Percentiles rank a stretch among this genome's conserved stretches.
Evolutionary conservation across 2,888 invertebrate genomes (phyloP).

Genomic region (Acheta domesticus): DNA sequence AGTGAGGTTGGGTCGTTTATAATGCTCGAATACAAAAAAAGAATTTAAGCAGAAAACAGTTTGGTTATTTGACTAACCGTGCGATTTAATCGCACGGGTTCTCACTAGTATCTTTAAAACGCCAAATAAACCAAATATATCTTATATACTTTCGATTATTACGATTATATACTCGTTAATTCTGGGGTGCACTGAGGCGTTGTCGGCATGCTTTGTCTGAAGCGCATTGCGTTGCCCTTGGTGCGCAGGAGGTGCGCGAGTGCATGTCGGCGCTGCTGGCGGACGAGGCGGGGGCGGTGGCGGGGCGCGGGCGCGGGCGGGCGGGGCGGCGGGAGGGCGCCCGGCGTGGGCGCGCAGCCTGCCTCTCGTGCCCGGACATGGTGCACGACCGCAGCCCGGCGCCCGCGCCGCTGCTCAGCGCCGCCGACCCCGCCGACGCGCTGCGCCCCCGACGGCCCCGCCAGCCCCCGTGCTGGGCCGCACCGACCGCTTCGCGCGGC

Average conservation of each 20-base stretch:
- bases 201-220: no score
- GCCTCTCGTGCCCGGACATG: constrained; percentile 35
- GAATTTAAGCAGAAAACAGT: no score
- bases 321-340: constrained; percentile 2
- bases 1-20: no score
- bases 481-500: constrained; percentile 23
- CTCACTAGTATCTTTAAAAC: no score
- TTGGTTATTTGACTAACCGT: no score
- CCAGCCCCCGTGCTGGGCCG: constrained; percentile 35
- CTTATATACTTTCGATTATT: no score
- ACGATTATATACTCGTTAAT: no score
- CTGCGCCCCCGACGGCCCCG: constrained; percentile 18
- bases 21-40: no score
- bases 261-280: constrained; percentile 45
- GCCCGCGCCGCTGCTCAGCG: constrained; percentile 32
- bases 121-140: no score
- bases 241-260: constrained; percentile 45
- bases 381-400: constrained; percentile 32
- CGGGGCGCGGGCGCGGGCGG: background rate
- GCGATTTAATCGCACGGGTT: no score
- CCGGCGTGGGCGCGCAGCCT: constrained; percentile 30
- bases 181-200: no score
- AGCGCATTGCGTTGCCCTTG: background rate
- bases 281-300: constrained; percentile 42
- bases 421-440: constrained; percentile 23